Conservation (phyloP, 2,797 vertebrate genomes). For the Dryobates pubescens region DNA sequence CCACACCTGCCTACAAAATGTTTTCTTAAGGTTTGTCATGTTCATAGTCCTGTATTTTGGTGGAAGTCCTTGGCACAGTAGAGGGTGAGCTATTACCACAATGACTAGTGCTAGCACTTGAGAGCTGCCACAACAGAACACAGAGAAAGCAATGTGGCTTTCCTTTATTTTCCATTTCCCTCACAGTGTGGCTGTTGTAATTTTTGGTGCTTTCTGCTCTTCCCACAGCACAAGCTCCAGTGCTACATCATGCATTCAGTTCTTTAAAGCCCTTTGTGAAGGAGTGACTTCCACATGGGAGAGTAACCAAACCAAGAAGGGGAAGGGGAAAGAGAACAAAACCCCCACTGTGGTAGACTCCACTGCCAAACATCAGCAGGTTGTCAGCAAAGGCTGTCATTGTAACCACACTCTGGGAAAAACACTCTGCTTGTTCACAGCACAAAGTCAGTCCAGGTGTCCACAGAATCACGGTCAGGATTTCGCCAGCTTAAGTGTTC, state of each 20-base stretch:
- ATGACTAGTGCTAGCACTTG: neutral
- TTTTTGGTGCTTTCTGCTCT: neutral
- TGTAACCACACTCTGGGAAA: neutral
- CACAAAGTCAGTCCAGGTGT: neutral
- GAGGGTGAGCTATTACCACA: neutral
- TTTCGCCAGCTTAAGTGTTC: conserved; percentile 84
- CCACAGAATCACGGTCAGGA: conserved; percentile 67
- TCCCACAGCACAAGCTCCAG: neutral
- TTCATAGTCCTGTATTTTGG: neutral
- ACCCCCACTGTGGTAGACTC: neutral
- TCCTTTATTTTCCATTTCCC: neutral
- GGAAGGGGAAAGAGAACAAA: neutral
- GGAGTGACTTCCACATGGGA: neutral
- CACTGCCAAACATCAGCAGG: neutral
- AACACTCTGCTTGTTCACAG: neutral
- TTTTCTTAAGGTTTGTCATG: neutral
- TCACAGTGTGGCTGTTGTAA: neutral
- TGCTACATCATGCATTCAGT: neutral
- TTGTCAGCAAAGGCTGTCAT: neutral
- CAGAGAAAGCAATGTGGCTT: neutral
- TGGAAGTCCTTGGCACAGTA: neutral
- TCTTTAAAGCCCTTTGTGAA: neutral
- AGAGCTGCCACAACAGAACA: neutral
- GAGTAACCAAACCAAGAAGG: neutral
- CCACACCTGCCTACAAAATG: neutral